phyloP scores from a whole-genome alignment of 2,888 invertebrate genomes.

The Entomobrya multifasciata region DNA sequence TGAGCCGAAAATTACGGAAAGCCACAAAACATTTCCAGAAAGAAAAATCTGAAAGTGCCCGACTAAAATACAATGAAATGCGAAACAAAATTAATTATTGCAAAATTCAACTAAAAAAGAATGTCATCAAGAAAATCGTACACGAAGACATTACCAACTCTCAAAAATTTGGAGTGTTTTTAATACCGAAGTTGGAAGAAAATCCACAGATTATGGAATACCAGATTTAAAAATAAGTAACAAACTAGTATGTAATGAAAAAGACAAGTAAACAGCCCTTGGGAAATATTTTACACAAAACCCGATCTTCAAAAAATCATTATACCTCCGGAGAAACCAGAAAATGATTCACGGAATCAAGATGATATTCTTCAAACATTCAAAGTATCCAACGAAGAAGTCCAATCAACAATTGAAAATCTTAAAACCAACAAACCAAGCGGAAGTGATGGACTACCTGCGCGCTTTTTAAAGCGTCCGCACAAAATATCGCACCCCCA shows the following conservation, averaged over 20 bases:
- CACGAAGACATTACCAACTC: neutral
- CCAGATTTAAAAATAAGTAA: neutral
- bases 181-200: neutral
- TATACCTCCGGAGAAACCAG: no score
- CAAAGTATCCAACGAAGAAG: no score
- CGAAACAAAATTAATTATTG: neutral
- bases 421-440: no score
- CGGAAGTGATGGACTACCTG: no score
- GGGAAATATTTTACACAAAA: neutral
- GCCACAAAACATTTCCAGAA: neutral
- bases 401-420: no score
- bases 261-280: neutral
- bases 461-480: no score
- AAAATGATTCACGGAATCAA: no score
- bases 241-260: neutral
- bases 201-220: neutral
- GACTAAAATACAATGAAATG: neutral
- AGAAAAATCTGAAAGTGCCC: neutral
- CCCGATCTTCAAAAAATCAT: no score
- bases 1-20: neutral
- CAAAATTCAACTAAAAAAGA: neutral
- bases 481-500: no score
- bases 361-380: no score
- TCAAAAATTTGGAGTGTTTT: neutral
- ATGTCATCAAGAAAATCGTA: neutral